A percentile compares a stretch with the other conserved stretches of the same genome.
Evolutionary conservation across 2,797 vertebrate genomes (phyloP).

Genomic region (Enoplosus armatus): DNA sequence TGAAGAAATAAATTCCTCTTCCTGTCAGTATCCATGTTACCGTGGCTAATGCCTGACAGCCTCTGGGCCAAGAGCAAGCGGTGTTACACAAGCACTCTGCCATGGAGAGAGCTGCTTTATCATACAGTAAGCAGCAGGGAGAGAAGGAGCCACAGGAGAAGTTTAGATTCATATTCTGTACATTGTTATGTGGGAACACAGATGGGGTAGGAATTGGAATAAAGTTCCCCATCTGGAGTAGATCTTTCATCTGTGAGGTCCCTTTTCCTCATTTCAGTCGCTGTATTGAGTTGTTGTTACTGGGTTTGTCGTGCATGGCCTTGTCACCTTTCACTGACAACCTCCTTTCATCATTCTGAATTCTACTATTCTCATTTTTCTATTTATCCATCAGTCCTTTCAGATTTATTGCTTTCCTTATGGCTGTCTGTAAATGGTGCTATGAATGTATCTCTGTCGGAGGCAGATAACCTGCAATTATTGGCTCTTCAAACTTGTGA

Average conservation of each 20-base stretch:
- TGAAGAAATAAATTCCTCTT: constrained; percentile 63
- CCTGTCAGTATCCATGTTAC: constrained; percentile 67
- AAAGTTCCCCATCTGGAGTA: constrained; percentile 15
- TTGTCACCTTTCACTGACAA: constrained; percentile 8
- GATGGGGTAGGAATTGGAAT: constrained; percentile 16
- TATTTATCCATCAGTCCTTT: neutral
- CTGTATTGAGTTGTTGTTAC: constrained; percentile 2
- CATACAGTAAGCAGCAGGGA: constrained; percentile 39
- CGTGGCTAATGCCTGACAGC: constrained; percentile 59
- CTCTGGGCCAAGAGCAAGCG: constrained; percentile 45
- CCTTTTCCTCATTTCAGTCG: neutral
- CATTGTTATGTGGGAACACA: constrained; percentile 47
- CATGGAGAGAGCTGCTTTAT: constrained; percentile 61
- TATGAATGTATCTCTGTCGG: neutral
- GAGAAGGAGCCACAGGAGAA: constrained; percentile 25
- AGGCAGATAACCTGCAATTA: constrained; percentile 1
- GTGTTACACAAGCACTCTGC: constrained; percentile 56
- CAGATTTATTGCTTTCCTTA: constrained; percentile 28
- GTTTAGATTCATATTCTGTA: constrained; percentile 55
- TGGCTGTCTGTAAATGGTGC: constrained; percentile 9
- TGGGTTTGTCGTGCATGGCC: neutral
- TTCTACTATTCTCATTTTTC: neutral
- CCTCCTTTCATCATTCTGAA: constrained; percentile 12
- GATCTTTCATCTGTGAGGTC: constrained; percentile 11
- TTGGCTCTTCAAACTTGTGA: neutral